These are phyloP conservation scores for Stegophylla sp. DNA, from an alignment of 2,888 invertebrate species.

Conservation along the genomic window DNA sequence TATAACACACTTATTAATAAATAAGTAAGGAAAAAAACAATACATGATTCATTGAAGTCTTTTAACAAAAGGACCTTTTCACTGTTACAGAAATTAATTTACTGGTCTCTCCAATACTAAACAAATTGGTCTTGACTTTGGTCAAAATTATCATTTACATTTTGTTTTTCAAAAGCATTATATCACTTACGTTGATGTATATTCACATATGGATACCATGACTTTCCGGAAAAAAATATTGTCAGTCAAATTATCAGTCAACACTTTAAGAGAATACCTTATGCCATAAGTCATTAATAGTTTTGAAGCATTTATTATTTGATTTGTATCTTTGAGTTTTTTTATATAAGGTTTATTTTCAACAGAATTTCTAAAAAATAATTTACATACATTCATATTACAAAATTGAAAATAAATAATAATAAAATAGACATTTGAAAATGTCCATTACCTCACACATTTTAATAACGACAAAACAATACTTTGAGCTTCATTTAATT, in stretches of 20 bases:
- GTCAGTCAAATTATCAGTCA: constrained; percentile 38
- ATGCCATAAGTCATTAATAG: constrained; percentile 42
- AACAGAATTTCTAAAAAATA: constrained; percentile 31
- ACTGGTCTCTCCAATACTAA: too few relatives aligned
- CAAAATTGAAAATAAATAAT: not conserved
- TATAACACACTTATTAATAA: not conserved
- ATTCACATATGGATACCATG: constrained; percentile 40
- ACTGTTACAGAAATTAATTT: too few relatives aligned
- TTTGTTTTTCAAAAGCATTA: not conserved
- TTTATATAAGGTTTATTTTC: constrained; percentile 25
- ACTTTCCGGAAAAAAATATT: constrained; percentile 28
- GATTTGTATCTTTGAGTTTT: constrained; percentile 27
- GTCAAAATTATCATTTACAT: not conserved
- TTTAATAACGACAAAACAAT: constrained; percentile 65
- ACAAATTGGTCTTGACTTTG: too few relatives aligned
- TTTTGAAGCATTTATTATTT: constrained; percentile 50
- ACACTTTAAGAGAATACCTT: constrained; percentile 40
- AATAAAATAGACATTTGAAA: not conserved
- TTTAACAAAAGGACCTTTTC: too few relatives aligned
- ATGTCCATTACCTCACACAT: constrained; percentile 40
- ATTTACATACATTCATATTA: constrained; percentile 3
- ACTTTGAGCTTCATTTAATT: constrained; percentile 71
- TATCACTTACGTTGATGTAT: constrained; percentile 39
- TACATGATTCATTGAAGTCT: too few relatives aligned
- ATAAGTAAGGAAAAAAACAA: not conserved